These are phyloP conservation scores for Corbicula japonica DNA, from an alignment of 2,888 invertebrate genomes.

Conservation along the genomic window DNA sequence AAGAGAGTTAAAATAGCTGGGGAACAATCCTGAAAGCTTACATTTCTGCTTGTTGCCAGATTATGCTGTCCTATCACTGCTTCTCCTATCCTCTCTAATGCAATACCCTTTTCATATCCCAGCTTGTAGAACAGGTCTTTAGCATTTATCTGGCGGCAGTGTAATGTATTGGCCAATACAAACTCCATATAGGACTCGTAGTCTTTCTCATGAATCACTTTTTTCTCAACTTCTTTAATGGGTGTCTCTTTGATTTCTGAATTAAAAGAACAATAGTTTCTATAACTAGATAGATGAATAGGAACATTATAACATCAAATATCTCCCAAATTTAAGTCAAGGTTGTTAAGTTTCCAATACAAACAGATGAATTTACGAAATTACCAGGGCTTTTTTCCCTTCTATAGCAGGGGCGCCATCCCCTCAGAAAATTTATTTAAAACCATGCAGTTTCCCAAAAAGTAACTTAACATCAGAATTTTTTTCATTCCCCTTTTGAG, in stretches of 20 bases:
- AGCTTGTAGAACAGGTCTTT: constrained; percentile 70
- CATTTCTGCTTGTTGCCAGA: constrained; percentile 60
- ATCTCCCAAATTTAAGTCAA: no score
- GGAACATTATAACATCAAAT: no score
- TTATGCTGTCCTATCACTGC: constrained; percentile 66
- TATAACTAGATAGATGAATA: no score
- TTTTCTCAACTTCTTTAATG: neutral
- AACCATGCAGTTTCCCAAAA: no score
- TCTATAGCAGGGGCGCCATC: no score
- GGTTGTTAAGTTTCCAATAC: no score
- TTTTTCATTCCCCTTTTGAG: no score
- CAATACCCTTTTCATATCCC: constrained; percentile 59
- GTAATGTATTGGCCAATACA: constrained; percentile 55
- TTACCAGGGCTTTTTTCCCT: no score
- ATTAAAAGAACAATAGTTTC: no score
- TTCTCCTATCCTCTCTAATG: constrained; percentile 38
- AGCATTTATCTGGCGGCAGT: constrained; percentile 52
- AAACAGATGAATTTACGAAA: no score
- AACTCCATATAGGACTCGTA: constrained; percentile 41
- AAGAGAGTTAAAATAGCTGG: neutral
- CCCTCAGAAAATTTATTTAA: no score
- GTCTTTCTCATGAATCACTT: constrained; percentile 28
- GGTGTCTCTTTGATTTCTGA: neutral
- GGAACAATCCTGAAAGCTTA: constrained; percentile 47
- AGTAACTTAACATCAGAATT: no score